Evolutionary conservation across 2,113 vertebrate species (phyloP).

Genomic region (Hypanus sabinus): DNA sequence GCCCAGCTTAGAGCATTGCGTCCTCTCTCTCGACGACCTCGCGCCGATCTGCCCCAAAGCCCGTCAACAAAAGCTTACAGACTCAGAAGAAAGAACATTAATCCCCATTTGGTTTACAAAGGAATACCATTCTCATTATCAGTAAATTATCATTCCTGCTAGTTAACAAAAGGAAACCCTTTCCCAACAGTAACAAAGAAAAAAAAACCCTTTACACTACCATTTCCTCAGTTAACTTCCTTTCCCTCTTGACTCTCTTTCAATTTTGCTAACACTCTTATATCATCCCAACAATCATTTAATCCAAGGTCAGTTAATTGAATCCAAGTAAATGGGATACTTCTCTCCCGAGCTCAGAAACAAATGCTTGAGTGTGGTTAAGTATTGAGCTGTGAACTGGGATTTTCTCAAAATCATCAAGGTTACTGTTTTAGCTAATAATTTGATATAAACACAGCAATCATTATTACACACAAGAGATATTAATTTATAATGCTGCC

Average conservation of each 20-base stretch:
- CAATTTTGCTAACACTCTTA: neutral
- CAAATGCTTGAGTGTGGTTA: neutral
- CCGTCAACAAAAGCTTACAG: too few species aligned
- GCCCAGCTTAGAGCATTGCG: too few species aligned
- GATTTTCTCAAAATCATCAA: neutral
- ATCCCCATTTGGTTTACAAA: too few species aligned
- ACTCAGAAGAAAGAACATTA: too few species aligned
- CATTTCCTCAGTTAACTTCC: neutral
- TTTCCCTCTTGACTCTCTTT: neutral
- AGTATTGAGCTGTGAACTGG: neutral
- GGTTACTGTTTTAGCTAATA: neutral
- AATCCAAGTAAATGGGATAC: too few species aligned
- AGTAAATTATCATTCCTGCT: too few species aligned
- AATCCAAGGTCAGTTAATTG: neutral
- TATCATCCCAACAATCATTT: neutral
- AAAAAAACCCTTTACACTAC: too few species aligned
- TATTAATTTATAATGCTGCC: neutral
- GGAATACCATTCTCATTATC: too few species aligned
- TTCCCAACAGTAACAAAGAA: too few species aligned
- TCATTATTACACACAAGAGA: neutral
- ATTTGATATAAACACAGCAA: neutral
- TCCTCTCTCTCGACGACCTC: too few species aligned
- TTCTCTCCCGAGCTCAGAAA: neutral
- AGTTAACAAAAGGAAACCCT: too few species aligned
- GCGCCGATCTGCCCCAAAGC: too few species aligned